These are phyloP conservation scores for Cinclus cinclus DNA, from an alignment of 2,113 vertebrate genomes.

Conservation along the genomic window DNA sequence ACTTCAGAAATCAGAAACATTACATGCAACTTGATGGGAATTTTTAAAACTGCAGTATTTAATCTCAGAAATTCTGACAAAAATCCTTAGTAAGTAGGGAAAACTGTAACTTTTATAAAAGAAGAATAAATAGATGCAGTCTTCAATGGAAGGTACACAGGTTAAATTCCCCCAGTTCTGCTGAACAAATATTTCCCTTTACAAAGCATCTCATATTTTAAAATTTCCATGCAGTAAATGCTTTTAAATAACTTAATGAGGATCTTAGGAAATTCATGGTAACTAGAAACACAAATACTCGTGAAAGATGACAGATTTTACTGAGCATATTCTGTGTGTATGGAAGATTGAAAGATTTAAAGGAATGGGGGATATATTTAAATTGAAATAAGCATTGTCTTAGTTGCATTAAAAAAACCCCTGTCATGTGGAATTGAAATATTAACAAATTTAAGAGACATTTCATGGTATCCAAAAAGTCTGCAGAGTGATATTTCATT, in stretches of 20 bases:
- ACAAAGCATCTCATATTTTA: constrained; percentile 23
- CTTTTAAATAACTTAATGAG: constrained; percentile 58
- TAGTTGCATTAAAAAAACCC: not conserved
- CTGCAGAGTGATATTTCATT: not conserved
- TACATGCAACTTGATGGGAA: not conserved
- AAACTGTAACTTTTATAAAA: not conserved
- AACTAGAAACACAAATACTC: constrained; percentile 61
- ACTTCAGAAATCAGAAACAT: not conserved
- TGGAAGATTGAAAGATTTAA: constrained; percentile 61
- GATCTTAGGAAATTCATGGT: constrained; percentile 50
- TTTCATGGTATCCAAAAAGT: not conserved
- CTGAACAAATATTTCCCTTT: not conserved
- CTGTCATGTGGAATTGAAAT: not conserved
- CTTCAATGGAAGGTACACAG: not conserved
- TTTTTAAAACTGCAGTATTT: not conserved
- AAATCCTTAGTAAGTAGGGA: not conserved
- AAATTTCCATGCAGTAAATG: constrained; percentile 27
- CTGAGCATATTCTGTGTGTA: constrained; percentile 6
- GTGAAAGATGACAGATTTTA: constrained; percentile 45
- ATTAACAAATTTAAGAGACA: constrained; percentile 38
- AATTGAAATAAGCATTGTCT: constrained; percentile 55
- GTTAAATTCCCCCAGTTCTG: not conserved
- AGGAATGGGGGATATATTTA: constrained; percentile 41
- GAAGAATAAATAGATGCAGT: not conserved
- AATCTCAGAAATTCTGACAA: not conserved